Percentiles rank a stretch among this genome's conserved stretches.
Conservation (phyloP, 2,113 vertebrate genomes). For the Vireo altiloquus region DNA sequence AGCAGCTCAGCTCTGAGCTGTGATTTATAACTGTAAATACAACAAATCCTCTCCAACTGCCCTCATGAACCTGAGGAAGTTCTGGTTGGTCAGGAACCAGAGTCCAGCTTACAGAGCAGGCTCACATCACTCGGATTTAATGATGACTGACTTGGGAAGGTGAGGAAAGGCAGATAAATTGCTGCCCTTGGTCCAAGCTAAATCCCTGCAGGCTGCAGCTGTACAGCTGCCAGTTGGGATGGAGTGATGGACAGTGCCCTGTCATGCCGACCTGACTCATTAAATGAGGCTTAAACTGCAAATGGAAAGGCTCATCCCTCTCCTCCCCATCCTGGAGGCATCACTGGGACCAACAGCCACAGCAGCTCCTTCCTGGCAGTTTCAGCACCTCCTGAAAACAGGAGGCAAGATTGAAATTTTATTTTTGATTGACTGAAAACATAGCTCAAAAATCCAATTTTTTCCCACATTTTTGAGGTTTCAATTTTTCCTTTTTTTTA, state of each 20-base stretch:
- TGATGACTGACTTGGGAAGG: neutral
- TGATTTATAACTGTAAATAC: conserved; percentile 3
- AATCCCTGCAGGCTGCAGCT: neutral
- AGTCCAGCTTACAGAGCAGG: neutral
- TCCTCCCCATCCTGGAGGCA: rapidly evolving
- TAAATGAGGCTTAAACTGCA: neutral
- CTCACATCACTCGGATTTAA: neutral
- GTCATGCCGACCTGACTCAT: rapidly evolving
- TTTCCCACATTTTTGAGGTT: neutral
- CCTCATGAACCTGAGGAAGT: too few relatives aligned
- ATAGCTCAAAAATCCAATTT: neutral
- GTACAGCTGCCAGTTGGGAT: neutral
- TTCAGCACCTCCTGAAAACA: neutral
- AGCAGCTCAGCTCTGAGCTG: neutral
- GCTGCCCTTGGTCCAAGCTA: neutral
- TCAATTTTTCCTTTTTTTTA: neutral
- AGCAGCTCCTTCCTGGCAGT: neutral
- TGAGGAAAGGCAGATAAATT: neutral
- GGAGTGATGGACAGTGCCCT: neutral
- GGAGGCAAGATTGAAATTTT: neutral
- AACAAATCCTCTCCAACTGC: neutral
- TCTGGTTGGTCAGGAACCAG: neutral
- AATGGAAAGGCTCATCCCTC: neutral
- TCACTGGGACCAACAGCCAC: rapidly evolving
- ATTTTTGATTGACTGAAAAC: neutral